Percentiles rank a stretch among this genome's conserved stretches.
phyloP scores from a whole-genome alignment of 2,113 vertebrate genomes.

The Malurus cyaneus region DNA sequence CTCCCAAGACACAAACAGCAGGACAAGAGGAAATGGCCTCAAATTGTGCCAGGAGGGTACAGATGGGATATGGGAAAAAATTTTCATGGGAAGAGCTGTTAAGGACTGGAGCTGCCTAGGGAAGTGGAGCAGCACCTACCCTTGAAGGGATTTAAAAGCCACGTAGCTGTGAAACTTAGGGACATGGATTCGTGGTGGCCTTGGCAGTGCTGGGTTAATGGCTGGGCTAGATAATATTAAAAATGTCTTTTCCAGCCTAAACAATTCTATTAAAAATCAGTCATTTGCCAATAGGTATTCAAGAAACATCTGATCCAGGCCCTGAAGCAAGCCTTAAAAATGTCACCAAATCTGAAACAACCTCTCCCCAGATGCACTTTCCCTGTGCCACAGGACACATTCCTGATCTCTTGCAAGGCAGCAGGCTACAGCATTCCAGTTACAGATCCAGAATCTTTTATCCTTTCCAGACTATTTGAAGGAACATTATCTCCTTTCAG shows the following conservation, averaged over 20 bases:
- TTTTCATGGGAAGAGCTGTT: background rate
- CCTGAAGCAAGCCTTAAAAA: slow-evolving; percentile 25
- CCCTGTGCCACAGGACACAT: background rate
- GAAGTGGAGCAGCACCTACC: too few species aligned
- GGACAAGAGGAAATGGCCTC: background rate
- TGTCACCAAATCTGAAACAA: background rate
- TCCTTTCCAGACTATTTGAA: background rate
- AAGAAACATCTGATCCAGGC: background rate
- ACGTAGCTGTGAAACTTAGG: fast-evolving
- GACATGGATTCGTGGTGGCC: fast-evolving
- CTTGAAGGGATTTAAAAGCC: background rate
- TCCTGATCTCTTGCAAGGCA: background rate
- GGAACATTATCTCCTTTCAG: background rate
- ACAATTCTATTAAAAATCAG: slow-evolving; percentile 44
- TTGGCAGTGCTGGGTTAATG: background rate
- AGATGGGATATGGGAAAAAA: background rate
- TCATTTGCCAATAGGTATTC: slow-evolving; percentile 46
- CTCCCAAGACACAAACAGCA: background rate
- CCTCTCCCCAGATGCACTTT: background rate
- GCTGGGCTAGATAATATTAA: background rate
- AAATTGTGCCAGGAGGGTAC: background rate
- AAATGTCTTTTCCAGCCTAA: background rate
- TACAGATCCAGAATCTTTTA: background rate
- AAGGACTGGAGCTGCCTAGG: background rate
- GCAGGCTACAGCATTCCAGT: background rate